Conservation (phyloP, 2,888 invertebrate species). For the Stenichneumon culpator region DNA sequence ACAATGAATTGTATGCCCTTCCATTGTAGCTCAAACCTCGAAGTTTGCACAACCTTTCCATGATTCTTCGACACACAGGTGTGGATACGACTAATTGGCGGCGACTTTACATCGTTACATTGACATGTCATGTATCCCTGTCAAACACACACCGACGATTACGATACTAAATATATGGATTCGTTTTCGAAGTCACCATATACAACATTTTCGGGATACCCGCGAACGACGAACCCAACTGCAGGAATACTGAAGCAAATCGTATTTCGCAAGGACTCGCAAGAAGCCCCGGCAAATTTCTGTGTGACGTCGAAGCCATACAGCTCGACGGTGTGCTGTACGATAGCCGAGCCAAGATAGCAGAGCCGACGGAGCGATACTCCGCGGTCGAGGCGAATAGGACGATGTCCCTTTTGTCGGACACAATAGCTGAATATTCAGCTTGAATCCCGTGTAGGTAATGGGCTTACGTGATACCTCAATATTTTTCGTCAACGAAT, state of each 20-base stretch:
- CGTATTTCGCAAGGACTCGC: conserved; percentile 1
- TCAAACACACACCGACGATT: not conserved
- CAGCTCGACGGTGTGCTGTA: not conserved
- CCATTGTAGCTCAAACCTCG: conserved; percentile 32
- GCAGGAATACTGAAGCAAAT: not conserved
- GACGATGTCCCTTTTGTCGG: conserved; percentile 12
- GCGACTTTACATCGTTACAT: conserved; percentile 32
- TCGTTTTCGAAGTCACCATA: not conserved
- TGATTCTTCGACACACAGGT: conserved; percentile 17
- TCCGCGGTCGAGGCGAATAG: conserved; percentile 18
- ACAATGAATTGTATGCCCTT: conserved; percentile 6
- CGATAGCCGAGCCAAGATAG: conserved; percentile 9
- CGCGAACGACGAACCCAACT: not conserved
- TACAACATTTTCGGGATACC: not conserved
- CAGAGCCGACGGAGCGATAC: conserved; percentile 22
- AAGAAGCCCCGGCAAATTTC: conserved; percentile 1
- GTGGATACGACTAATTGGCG: conserved; percentile 22
- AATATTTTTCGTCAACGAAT: conserved; percentile 54
- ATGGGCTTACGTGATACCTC: conserved; percentile 48
- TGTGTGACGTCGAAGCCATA: conserved; percentile 12
- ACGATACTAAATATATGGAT: conserved; percentile 5
- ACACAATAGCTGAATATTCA: conserved; percentile 50
- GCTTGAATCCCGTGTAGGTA: conserved; percentile 13
- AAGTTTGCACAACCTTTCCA: conserved; percentile 16
- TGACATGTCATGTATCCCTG: conserved; percentile 41